phyloP scores from a whole-genome alignment of 2,888 invertebrate species.

The Pachydiplax longipennis region DNA sequence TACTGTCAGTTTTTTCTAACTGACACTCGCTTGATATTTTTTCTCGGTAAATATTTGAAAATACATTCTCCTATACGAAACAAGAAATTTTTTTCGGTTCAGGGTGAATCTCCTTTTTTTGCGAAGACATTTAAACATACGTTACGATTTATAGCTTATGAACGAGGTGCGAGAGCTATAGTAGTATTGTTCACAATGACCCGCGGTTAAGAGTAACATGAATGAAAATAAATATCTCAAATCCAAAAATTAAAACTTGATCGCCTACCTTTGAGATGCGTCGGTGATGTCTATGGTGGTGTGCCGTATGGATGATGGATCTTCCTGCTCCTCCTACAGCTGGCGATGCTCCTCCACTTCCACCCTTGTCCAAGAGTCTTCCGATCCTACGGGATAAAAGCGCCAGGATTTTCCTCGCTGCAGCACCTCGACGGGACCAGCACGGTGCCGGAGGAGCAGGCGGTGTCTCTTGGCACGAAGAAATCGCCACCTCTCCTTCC shows the following conservation, averaged over 20 bases:
- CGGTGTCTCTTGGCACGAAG: background rate
- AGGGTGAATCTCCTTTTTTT: too few relatives aligned
- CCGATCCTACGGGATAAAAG: background rate
- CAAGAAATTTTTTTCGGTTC: too few relatives aligned
- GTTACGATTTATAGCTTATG: too few relatives aligned
- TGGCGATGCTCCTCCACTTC: background rate
- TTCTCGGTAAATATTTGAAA: too few relatives aligned
- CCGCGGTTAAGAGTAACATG: too few relatives aligned
- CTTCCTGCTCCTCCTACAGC: background rate
- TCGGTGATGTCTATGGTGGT: background rate
- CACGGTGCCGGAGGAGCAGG: background rate
- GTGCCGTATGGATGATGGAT: background rate
- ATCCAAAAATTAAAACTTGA: background rate
- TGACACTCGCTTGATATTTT: too few relatives aligned
- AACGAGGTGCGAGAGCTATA: too few relatives aligned
- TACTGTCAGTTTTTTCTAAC: too few relatives aligned
- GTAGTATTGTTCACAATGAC: too few relatives aligned
- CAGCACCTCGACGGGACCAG: background rate
- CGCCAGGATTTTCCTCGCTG: background rate
- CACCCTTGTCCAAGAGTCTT: background rate
- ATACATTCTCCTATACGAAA: too few relatives aligned
- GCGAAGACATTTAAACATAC: too few relatives aligned
- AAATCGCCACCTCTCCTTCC: background rate
- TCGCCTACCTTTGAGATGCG: background rate
- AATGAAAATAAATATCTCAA: background rate